Conservation (phyloP, 2,797 vertebrate species). For the Vultur gryphus region DNA sequence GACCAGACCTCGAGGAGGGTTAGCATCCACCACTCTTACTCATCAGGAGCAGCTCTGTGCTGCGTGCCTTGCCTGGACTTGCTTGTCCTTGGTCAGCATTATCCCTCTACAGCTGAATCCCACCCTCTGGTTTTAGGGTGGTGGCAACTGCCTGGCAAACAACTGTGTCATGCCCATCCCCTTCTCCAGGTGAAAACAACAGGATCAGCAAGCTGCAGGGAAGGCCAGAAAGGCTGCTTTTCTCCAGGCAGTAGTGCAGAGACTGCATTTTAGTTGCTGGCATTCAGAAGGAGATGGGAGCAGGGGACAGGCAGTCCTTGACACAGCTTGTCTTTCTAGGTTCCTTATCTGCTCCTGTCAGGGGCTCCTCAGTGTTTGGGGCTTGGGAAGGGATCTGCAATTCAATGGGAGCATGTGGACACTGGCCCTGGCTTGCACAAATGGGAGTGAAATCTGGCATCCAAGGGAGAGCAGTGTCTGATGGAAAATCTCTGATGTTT, state of each 20-base stretch:
- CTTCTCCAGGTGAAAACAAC: not conserved
- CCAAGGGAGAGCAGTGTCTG: not conserved
- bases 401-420: not conserved
- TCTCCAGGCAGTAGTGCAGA: not conserved
- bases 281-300: not conserved
- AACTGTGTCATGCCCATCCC: not conserved
- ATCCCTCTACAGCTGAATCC: not conserved
- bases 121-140: not conserved
- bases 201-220: not conserved
- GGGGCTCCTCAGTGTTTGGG: not conserved
- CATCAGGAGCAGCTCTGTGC: not conserved
- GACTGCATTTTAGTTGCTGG: not conserved
- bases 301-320: not conserved
- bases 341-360: not conserved
- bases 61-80: not conserved
- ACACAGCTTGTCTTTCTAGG: not conserved
- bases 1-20: not conserved
- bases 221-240: not conserved
- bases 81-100: constrained; percentile 33
- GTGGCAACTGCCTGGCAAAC: constrained; percentile 1
- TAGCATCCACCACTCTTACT: not conserved
- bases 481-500: constrained; percentile 42
- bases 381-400: not conserved
- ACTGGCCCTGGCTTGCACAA: constrained; percentile 21
- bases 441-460: constrained; percentile 38